Evolutionary conservation across 2,797 vertebrate genomes (phyloP).

Genomic region (Carapus acus): DNA sequence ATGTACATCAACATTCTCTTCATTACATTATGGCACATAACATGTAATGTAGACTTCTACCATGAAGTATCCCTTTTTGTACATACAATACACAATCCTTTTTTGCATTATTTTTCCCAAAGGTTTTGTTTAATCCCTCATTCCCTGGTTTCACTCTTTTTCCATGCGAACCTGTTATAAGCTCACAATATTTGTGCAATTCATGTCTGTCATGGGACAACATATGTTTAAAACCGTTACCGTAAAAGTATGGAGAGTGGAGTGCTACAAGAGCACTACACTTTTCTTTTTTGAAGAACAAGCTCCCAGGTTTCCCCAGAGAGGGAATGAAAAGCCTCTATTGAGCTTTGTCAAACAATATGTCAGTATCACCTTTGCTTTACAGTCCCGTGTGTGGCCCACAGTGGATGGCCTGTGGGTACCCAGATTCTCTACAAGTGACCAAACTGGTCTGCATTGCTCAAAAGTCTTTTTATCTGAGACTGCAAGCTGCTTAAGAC

Average conservation of each 20-base stretch:
- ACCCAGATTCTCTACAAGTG: conserved; percentile 54
- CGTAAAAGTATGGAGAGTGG: conserved; percentile 50
- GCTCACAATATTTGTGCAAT: no score
- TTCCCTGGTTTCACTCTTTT: no score
- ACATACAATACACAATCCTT: no score
- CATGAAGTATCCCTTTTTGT: no score
- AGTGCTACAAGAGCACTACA: conserved; percentile 49
- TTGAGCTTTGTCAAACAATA: conserved; percentile 76
- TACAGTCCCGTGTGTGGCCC: conserved; percentile 62
- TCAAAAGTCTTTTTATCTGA: conserved; percentile 56
- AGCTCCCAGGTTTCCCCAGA: conserved; percentile 76
- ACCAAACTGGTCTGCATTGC: conserved; percentile 37
- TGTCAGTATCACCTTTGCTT: conserved; percentile 75
- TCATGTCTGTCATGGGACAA: conserved; percentile 51
- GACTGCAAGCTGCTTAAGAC: conserved; percentile 54
- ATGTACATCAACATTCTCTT: no score
- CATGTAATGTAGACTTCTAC: no score
- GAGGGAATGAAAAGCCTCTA: conserved; percentile 74
- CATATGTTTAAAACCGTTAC: conserved; percentile 37
- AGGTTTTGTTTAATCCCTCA: no score
- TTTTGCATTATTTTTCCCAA: no score
- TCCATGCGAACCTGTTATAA: no score
- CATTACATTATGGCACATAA: no score
- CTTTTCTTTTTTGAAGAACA: conserved; percentile 73
- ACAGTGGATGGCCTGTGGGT: conserved; percentile 56